A percentile compares a stretch with the other conserved stretches of the same genome.
These are phyloP conservation scores for Leptinotarsa texana DNA, from an alignment of 1,140 invertebrate species.

Conservation along the genomic window DNA sequence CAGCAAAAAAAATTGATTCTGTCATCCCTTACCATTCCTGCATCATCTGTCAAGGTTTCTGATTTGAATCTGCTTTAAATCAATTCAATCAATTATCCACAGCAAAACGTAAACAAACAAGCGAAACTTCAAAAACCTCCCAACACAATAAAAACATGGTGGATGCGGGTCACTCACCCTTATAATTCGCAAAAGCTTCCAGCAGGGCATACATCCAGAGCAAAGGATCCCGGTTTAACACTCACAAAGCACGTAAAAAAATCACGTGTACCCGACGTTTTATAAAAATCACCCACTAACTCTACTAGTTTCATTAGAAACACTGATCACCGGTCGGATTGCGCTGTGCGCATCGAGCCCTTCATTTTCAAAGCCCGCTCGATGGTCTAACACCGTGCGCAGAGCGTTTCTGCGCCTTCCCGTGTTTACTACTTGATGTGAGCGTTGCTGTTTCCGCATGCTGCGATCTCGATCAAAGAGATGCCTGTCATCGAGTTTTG, in stretches of 20 bases:
- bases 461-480: slow-evolving; percentile 1
- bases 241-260: slow-evolving; percentile 24
- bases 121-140: neutral
- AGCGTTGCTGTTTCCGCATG: slow-evolving; percentile 12
- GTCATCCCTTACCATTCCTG: too few relatives aligned
- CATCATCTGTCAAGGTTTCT: neutral
- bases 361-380: slow-evolving; percentile 31
- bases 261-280: slow-evolving; percentile 21
- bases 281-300: slow-evolving; percentile 24
- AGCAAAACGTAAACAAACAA: neutral
- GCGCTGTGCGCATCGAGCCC: slow-evolving; percentile 11
- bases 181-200: neutral
- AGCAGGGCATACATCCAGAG: slow-evolving; percentile 4
- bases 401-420: neutral
- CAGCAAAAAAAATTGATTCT: neutral
- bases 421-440: slow-evolving; percentile 15
- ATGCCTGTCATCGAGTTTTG: neutral
- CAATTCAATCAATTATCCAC: neutral
- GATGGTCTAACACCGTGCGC: slow-evolving; percentile 22
- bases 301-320: slow-evolving; percentile 31
- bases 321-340: slow-evolving; percentile 15
- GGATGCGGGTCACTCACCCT: slow-evolving; percentile 26
- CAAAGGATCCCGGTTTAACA: neutral
- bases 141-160: slow-evolving; percentile 15
- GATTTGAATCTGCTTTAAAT: neutral